Percentiles rank a stretch among this genome's conserved stretches.
These are phyloP conservation scores for Pinna nobilis DNA, from an alignment of 1,140 invertebrate species.

Conservation along the genomic window DNA sequence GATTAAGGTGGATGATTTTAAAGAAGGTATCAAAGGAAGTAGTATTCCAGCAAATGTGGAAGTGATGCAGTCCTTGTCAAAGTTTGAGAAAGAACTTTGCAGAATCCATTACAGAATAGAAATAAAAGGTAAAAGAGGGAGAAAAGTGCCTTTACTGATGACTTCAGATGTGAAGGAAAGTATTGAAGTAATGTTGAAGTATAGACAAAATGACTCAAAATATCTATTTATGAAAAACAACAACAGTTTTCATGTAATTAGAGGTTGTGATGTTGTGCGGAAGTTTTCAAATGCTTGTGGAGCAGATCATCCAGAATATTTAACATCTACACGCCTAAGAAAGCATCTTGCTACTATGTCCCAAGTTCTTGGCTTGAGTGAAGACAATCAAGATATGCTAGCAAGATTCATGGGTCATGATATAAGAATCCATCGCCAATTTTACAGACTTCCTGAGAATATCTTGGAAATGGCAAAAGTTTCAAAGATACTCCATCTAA, in stretches of 20 bases:
- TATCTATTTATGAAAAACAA: background rate
- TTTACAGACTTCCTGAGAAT: conserved; percentile 49
- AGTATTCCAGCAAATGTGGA: background rate
- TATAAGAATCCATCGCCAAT: conserved; percentile 52
- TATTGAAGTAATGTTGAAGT: background rate
- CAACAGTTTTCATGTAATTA: background rate
- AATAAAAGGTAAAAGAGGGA: background rate
- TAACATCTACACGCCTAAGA: conserved; percentile 67
- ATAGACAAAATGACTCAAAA: background rate
- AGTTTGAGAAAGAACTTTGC: conserved; percentile 13
- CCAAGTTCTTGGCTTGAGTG: conserved; percentile 33
- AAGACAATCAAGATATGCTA: conserved; percentile 38
- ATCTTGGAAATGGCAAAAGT: conserved; percentile 56
- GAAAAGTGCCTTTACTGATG: background rate
- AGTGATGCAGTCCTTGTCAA: background rate
- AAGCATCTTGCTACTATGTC: conserved; percentile 48
- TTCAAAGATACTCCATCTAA: background rate
- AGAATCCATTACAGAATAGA: background rate
- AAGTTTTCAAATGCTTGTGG: background rate
- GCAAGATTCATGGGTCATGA: conserved; percentile 55
- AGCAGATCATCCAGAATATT: conserved; percentile 4
- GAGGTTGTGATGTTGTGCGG: conserved; percentile 6
- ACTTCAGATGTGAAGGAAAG: background rate
- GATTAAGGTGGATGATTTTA: conserved; percentile 2
- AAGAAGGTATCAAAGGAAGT: conserved; percentile 10